phyloP scores from a whole-genome alignment of 2,888 invertebrate species.

The Periphyllus acericola region DNA sequence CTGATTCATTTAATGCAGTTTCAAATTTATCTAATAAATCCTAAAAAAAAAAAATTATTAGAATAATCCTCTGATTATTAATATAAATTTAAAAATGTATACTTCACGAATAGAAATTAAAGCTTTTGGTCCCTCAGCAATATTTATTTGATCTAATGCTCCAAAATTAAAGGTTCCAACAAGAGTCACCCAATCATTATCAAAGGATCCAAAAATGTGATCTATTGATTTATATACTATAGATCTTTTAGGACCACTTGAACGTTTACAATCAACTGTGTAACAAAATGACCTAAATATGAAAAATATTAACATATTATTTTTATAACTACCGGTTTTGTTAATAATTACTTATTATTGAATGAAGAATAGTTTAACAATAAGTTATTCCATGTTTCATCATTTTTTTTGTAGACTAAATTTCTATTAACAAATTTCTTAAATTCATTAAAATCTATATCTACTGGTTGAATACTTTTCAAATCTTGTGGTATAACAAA shows the following conservation, averaged over 20 bases:
- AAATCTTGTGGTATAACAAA: slow-evolving; percentile 69
- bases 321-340: background rate
- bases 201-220: background rate
- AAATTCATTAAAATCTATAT: slow-evolving; percentile 38
- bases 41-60: slow-evolving; percentile 17
- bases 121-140: slow-evolving; percentile 37
- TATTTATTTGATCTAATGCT: slow-evolving; percentile 32
- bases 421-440: slow-evolving; percentile 20
- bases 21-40: slow-evolving; percentile 52
- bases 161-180: slow-evolving; percentile 54
- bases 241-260: background rate
- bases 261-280: slow-evolving; percentile 42
- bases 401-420: slow-evolving; percentile 9
- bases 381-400: slow-evolving; percentile 47
- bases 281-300: slow-evolving; percentile 48
- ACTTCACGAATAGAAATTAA: slow-evolving; percentile 46
- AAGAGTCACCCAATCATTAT: slow-evolving; percentile 50
- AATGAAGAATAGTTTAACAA: slow-evolving; percentile 44
- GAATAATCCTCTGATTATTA: background rate
- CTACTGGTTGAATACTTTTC: slow-evolving; percentile 36
- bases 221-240: slow-evolving; percentile 30
- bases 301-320: background rate
- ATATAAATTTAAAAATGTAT: background rate
- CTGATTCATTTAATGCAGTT: slow-evolving; percentile 19
- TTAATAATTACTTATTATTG: slow-evolving; percentile 36